Conservation (phyloP, 2,888 invertebrate genomes). For the Phrixothrix hirtus region DNA sequence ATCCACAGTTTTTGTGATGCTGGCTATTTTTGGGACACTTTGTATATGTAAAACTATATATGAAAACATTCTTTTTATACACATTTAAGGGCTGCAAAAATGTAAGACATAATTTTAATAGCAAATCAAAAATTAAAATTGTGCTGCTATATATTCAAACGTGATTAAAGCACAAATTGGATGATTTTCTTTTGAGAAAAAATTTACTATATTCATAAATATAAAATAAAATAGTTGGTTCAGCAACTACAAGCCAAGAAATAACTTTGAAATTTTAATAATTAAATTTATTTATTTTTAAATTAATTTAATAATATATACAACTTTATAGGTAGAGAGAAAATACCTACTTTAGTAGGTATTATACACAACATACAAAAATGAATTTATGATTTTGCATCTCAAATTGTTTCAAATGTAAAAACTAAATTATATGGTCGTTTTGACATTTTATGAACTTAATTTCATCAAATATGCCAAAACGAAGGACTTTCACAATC, state of each 20-base stretch:
- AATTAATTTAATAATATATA: slow-evolving; percentile 28
- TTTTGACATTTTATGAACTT: too few species aligned
- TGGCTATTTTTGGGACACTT: too few species aligned
- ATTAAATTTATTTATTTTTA: slow-evolving; percentile 37
- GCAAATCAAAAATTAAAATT: not conserved
- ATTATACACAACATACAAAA: slow-evolving; percentile 16
- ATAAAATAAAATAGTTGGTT: slow-evolving; percentile 32
- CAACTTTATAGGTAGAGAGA: slow-evolving; percentile 19
- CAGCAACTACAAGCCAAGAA: slow-evolving; percentile 41
- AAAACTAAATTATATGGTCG: too few species aligned
- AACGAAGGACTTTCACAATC: slow-evolving; percentile 1
- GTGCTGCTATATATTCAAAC: too few species aligned
- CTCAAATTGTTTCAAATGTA: not conserved
- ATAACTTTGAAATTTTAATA: slow-evolving; percentile 31
- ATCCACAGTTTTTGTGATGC: too few species aligned
- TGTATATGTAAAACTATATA: too few species aligned
- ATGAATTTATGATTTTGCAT: not conserved
- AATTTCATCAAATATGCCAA: not conserved
- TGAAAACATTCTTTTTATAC: too few species aligned
- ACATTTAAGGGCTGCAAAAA: not conserved
- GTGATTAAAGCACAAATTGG: too few species aligned
- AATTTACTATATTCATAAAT: not conserved
- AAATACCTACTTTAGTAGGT: slow-evolving; percentile 6
- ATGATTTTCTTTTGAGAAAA: not conserved
- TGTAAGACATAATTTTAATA: not conserved